A percentile compares a stretch with the other conserved stretches of the same genome.
phyloP scores from a whole-genome alignment of 1,140 invertebrate genomes.

The Apolygus lucorum region DNA sequence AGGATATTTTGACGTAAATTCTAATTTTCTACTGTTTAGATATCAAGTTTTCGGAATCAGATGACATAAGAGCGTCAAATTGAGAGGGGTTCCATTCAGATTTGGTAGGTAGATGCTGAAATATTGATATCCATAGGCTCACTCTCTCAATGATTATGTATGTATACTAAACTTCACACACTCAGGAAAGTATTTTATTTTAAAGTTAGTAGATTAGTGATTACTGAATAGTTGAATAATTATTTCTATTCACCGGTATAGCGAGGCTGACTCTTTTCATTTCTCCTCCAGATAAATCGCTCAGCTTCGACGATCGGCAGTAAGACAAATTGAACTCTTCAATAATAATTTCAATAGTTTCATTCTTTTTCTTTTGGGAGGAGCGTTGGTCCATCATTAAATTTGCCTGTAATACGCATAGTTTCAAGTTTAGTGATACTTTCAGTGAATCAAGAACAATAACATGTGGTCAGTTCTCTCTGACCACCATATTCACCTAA shows the following conservation, averaged over 20 bases:
- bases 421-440: background rate
- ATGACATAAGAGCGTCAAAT: too few species aligned
- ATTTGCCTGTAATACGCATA: conserved; percentile 36
- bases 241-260: conserved; percentile 54
- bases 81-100: too few species aligned
- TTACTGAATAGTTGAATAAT: background rate
- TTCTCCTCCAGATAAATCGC: conserved; percentile 71
- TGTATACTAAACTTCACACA: background rate
- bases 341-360: conserved; percentile 38
- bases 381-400: conserved; percentile 41
- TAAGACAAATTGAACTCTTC: conserved; percentile 55
- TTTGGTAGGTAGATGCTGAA: background rate
- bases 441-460: background rate
- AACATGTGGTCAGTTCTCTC: background rate
- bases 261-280: conserved; percentile 76
- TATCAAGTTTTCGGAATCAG: too few species aligned
- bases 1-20: too few species aligned
- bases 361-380: conserved; percentile 31
- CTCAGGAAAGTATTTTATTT: background rate
- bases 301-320: conserved; percentile 56
- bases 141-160: background rate
- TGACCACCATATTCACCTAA: background rate
- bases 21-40: too few species aligned
- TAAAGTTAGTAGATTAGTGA: background rate
- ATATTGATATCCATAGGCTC: background rate